phyloP scores from a whole-genome alignment of 92 coral and sea anemone species.

The Porites evermanni region DNA sequence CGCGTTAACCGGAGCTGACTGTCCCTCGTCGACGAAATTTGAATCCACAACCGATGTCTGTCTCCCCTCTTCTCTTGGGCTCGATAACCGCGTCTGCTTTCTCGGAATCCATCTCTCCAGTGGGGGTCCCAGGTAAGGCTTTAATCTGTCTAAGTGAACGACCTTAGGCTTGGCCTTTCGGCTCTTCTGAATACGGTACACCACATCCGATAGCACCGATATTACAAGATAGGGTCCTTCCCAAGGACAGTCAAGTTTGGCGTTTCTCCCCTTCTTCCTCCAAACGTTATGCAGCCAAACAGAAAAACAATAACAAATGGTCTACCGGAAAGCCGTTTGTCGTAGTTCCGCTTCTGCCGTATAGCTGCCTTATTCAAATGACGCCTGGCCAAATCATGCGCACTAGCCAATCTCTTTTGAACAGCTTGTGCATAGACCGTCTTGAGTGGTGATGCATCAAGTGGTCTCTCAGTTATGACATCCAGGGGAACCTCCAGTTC shows the following conservation, averaged over 20 bases:
- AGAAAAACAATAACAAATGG: neutral
- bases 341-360: neutral
- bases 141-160: neutral
- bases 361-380: no score
- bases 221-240: neutral
- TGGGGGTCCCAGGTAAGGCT: no score
- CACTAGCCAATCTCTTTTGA: neutral
- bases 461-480: neutral
- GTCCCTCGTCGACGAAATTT: no score
- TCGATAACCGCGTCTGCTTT: no score
- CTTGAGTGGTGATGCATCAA: neutral
- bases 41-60: no score
- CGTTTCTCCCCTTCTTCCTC: neutral
- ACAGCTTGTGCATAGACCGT: neutral
- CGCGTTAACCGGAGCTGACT: no score
- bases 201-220: neutral
- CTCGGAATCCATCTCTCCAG: no score
- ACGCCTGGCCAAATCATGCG: no score
- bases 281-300: no score
- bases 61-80: no score
- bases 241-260: neutral
- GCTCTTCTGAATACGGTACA: constrained; percentile 1
- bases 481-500: no score
- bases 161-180: neutral
- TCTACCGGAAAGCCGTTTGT: constrained; percentile 9